Percentiles rank a stretch among this genome's conserved stretches.
phyloP scores from a whole-genome alignment of 2,888 invertebrate genomes.

The Pachydiplax longipennis region DNA sequence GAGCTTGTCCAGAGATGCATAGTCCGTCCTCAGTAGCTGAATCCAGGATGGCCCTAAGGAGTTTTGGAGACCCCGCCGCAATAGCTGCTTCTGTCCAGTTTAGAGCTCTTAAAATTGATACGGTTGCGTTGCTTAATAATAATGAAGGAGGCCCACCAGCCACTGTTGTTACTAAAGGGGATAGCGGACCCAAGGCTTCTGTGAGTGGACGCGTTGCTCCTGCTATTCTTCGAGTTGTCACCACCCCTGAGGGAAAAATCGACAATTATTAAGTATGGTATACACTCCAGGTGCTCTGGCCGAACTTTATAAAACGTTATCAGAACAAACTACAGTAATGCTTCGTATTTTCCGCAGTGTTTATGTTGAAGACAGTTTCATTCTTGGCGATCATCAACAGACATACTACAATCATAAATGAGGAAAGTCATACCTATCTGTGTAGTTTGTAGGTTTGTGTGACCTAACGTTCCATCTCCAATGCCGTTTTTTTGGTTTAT shows the following conservation, averaged over 20 bases:
- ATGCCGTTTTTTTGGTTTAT: too few species aligned
- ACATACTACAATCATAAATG: too few species aligned
- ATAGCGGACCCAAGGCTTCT: conserved; percentile 11
- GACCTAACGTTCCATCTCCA: too few species aligned
- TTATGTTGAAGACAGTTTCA: too few species aligned
- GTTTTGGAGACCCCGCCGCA: neutral
- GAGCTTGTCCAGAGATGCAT: conserved; percentile 21
- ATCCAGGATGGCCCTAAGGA: neutral
- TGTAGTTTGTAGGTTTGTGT: too few species aligned
- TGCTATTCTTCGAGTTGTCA: conserved; percentile 47
- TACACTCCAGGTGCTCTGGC: too few species aligned
- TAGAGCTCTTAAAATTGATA: conserved; percentile 8
- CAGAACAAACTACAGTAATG: too few species aligned
- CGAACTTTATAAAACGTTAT: too few species aligned
- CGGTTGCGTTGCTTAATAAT: neutral
- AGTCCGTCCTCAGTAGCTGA: neutral
- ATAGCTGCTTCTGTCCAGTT: conserved; percentile 38
- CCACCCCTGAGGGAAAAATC: conserved; percentile 46
- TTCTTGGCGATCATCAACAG: too few species aligned
- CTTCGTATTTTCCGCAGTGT: too few species aligned
- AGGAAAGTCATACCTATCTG: too few species aligned
- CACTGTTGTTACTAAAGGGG: neutral
- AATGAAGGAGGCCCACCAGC: neutral
- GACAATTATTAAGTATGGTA: too few species aligned
- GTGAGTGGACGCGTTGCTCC: conserved; percentile 42